phyloP scores from a whole-genome alignment of 2,888 invertebrate species.

The Plemyria rubiginata region DNA sequence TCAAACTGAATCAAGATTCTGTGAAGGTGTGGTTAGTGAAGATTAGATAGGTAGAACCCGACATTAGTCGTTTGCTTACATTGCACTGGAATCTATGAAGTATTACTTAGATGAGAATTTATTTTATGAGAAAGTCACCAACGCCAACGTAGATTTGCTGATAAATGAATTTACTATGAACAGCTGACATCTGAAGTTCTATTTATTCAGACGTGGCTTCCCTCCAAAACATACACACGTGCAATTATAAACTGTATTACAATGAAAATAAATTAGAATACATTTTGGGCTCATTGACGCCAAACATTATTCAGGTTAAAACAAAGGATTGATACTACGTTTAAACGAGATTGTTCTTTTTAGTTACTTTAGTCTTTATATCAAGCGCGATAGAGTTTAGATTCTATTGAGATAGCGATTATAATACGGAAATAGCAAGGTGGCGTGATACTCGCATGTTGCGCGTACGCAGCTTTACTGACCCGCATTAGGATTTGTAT shows the following conservation, averaged over 20 bases:
- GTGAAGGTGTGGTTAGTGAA: too few relatives aligned
- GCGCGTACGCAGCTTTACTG: constrained; percentile 69
- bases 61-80: not conserved
- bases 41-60: too few relatives aligned
- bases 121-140: not conserved
- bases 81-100: not conserved
- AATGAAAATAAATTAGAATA: constrained; percentile 32
- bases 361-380: constrained; percentile 6
- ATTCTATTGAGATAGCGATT: constrained; percentile 4
- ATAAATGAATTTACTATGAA: constrained; percentile 27
- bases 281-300: not conserved
- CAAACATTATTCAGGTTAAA: constrained; percentile 29
- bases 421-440: constrained; percentile 60
- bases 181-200: constrained; percentile 45
- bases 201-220: constrained; percentile 50
- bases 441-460: constrained; percentile 74
- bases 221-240: constrained; percentile 49
- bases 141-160: constrained; percentile 2
- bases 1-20: too few relatives aligned
- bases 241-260: constrained; percentile 36
- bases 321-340: constrained; percentile 35
- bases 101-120: not conserved
- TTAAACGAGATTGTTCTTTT: not conserved
- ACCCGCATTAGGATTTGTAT: constrained; percentile 57
- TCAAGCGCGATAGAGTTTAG: constrained; percentile 14